Evolutionary conservation across 2,113 vertebrate species (phyloP).

Genomic region (Chionomys nivalis): DNA sequence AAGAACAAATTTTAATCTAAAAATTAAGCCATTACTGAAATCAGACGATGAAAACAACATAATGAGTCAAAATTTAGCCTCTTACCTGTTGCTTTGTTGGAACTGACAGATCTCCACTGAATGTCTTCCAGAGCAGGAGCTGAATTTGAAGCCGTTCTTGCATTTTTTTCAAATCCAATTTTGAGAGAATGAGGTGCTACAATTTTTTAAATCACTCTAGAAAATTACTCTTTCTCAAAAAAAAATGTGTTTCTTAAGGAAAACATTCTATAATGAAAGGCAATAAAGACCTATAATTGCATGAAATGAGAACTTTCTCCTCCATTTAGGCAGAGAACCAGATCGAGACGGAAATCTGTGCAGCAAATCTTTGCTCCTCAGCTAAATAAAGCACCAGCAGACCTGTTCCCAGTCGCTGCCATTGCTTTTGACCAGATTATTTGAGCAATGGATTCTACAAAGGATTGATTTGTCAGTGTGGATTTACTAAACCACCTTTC

Average conservation of each 20-base stretch:
- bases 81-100: background rate
- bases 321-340: constrained; percentile 54
- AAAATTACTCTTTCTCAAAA: constrained; percentile 63
- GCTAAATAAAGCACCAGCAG: background rate
- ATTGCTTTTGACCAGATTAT: background rate
- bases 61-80: background rate
- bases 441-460: background rate
- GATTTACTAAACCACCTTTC: constrained; percentile 9
- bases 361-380: constrained; percentile 3
- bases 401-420: background rate
- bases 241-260: constrained; percentile 46
- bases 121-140: constrained; percentile 22
- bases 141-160: constrained; percentile 49
- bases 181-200: constrained; percentile 49
- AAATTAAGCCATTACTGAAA: constrained; percentile 45
- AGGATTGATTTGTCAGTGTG: constrained; percentile 15
- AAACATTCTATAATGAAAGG: constrained; percentile 67
- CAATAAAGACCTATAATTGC: constrained; percentile 63
- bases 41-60: background rate
- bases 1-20: background rate
- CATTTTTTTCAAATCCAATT: constrained; percentile 64
- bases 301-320: constrained; percentile 65
- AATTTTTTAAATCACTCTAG: constrained; percentile 63
- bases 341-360: constrained; percentile 31
- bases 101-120: background rate